Conservation (phyloP, 1,140 invertebrate genomes). For the Pseudomyrmex gracilis region DNA sequence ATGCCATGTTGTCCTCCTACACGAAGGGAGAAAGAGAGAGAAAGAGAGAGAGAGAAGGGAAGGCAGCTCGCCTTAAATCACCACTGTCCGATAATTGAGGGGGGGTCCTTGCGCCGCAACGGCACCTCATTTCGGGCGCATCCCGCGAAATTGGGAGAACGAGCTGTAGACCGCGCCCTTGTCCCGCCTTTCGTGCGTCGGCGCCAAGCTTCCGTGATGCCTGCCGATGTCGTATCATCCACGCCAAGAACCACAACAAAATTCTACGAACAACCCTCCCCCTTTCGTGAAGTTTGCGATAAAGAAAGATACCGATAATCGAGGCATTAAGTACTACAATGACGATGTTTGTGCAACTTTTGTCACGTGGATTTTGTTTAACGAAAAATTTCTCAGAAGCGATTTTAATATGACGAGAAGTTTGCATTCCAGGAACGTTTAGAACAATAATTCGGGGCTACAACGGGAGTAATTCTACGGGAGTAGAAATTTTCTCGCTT, state of each 20-base stretch:
- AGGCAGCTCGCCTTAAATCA: conserved; percentile 78
- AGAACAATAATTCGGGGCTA: conserved; percentile 14
- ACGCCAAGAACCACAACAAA: conserved; percentile 11
- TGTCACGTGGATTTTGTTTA: too few relatives aligned
- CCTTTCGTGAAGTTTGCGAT: not conserved
- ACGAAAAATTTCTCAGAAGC: too few relatives aligned
- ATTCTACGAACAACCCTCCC: not conserved
- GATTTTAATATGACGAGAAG: conserved; percentile 6
- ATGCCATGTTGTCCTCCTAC: conserved; percentile 66
- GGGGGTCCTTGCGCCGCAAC: conserved; percentile 77
- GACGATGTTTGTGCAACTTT: not conserved
- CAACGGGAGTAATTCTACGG: conserved; percentile 28
- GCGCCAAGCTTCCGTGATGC: conserved; percentile 73
- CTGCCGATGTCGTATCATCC: conserved; percentile 43
- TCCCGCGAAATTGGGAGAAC: conserved; percentile 80
- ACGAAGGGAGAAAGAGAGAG: conserved; percentile 26
- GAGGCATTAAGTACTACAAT: not conserved
- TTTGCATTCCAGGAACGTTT: conserved; percentile 45
- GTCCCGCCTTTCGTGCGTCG: conserved; percentile 77
- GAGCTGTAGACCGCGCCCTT: conserved; percentile 77
- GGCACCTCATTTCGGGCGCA: conserved; percentile 78
- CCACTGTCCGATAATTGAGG: conserved; percentile 77
- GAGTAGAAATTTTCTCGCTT: conserved; percentile 58
- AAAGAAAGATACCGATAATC: not conserved
- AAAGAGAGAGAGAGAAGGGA: too few relatives aligned